These are phyloP conservation scores for Pilophorus perplexus DNA, from an alignment of 2,888 invertebrate species.

Conservation along the genomic window DNA sequence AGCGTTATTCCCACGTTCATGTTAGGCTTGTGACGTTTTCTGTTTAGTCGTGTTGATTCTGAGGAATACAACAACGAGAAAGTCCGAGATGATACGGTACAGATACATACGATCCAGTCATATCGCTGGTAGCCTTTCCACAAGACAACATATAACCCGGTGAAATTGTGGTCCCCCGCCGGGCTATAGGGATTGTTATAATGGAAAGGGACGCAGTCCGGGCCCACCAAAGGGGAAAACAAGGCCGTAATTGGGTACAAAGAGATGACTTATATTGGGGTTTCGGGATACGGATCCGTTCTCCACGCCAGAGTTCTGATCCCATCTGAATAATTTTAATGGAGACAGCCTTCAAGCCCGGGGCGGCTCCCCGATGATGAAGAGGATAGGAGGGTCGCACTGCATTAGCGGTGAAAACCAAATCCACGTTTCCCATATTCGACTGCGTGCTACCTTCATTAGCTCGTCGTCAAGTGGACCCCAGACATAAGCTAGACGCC, in stretches of 20 bases:
- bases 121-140: too few relatives aligned
- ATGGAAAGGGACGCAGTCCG: neutral
- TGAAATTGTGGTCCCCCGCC: neutral
- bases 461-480: too few relatives aligned
- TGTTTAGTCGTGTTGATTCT: too few relatives aligned
- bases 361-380: neutral
- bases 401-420: constrained; percentile 8
- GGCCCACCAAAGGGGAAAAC: constrained; percentile 12
- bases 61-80: too few relatives aligned
- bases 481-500: too few relatives aligned
- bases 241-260: constrained; percentile 12
- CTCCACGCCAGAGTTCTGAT: constrained; percentile 8
- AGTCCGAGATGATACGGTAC: too few relatives aligned
- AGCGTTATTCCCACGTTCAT: too few relatives aligned
- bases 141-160: too few relatives aligned
- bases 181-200: neutral
- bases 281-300: constrained; percentile 2
- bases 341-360: neutral
- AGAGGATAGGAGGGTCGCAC: neutral
- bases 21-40: too few relatives aligned
- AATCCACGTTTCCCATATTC: too few relatives aligned
- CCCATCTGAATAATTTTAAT: constrained; percentile 23
- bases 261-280: constrained; percentile 25
- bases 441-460: too few relatives aligned
- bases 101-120: too few relatives aligned